Percentiles rank a stretch among this genome's conserved stretches.
These are phyloP conservation scores for Cardiocondyla obscurior DNA, from an alignment of 1,140 invertebrate species.

Conservation along the genomic window DNA sequence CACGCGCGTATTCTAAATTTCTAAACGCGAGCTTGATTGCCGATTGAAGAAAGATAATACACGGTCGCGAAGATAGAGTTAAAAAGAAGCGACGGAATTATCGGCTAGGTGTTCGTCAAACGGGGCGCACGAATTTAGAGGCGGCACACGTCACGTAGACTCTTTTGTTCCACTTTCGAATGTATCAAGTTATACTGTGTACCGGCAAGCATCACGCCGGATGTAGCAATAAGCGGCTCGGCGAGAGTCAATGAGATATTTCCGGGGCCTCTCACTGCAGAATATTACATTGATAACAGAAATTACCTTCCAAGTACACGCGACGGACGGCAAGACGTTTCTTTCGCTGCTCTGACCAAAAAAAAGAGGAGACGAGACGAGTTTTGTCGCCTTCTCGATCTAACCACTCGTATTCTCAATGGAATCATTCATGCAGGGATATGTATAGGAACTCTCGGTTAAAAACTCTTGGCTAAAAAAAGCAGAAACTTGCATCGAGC, in stretches of 20 bases:
- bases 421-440: conserved; percentile 77
- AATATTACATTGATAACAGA: conserved; percentile 81
- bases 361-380: not conserved
- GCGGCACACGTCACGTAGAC: conserved; percentile 45
- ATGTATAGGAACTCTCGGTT: conserved; percentile 5
- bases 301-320: conserved; percentile 74
- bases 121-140: conserved; percentile 30
- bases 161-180: conserved; percentile 79
- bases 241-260: conserved; percentile 81
- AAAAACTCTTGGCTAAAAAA: conserved; percentile 40
- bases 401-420: conserved; percentile 72
- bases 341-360: conserved; percentile 37
- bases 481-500: conserved; percentile 35
- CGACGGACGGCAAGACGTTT: conserved; percentile 54
- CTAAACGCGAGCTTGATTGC: not conserved
- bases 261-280: conserved; percentile 79
- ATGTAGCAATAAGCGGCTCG: conserved; percentile 81
- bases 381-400: conserved; percentile 30
- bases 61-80: not conserved
- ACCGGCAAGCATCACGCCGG: conserved; percentile 77
- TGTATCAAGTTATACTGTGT: conserved; percentile 74
- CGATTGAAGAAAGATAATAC: too few relatives aligned
- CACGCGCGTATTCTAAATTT: conserved; percentile 3
- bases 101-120: not conserved
- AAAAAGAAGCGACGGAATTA: conserved; percentile 23